Evolutionary conservation across 2,797 vertebrate genomes (phyloP), one percentile per base, ranked within the genome.

Genomic region (Pristis pectinata): DNA sequence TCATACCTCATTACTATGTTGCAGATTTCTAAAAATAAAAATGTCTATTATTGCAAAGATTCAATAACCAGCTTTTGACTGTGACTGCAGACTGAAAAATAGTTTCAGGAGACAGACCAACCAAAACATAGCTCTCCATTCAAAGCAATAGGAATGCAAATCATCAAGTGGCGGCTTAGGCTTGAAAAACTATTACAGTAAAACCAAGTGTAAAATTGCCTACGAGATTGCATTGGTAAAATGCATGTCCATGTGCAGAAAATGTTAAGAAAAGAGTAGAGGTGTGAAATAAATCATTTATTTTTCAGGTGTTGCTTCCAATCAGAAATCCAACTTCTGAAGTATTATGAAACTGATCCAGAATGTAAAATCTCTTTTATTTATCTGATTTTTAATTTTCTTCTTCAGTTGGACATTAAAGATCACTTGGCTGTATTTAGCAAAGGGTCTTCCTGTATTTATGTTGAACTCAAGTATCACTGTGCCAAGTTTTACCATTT

Each of bases 131-230:
- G 19, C 2, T 41, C 87, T 61, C 87, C 59, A 67, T 22, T 41
- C 59, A 91, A 91, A 67, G 87, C 59, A 91, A 67, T 91, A 91
- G 61, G 59, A 67, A 91, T 91, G 87, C 87, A 91, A 91, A 67
- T 64, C 61, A 91, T 91, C 87, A 91, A 91, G n/a, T 91, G 87
- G 87, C 61, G 8, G 61, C 59, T 91, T 91, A 91, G 53, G 87
- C n/a, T 91, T 41, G 61, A 44, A 67, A 91, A 91, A 67, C 61
- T 67, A 67, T 91, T 91, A 91, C 87, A 91, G 87, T 67, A 91
- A 91, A 91, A 41, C 37, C 87, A 91, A 91, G 87, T 91, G 87
- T 91, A 91, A 91, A 91, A 91, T 91, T 91, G 87, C n/a, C 61
- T 91, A 91, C 61, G 22, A 91, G 87, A 91, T 67, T 91, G 87